These are phyloP conservation scores for Leucopsar rothschildi DNA, from an alignment of 2,113 vertebrate species.

Conservation along the genomic window DNA sequence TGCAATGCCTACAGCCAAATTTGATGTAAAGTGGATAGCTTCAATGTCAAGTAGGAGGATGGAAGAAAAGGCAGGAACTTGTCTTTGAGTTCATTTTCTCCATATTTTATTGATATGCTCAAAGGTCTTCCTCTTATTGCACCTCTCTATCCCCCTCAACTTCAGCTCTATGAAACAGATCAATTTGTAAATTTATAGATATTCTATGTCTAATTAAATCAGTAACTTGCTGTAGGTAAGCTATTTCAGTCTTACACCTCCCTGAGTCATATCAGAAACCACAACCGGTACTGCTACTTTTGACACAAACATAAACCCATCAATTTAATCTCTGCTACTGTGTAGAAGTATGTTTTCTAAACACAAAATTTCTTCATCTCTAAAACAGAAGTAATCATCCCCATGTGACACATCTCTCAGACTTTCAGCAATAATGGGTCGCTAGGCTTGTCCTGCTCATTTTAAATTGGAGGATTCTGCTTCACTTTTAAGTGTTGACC, in stretches of 20 bases:
- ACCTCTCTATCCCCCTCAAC: background rate
- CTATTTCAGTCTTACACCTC: background rate
- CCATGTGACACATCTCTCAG: background rate
- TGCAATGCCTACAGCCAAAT: background rate
- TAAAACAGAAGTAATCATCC: background rate
- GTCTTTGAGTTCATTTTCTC: background rate
- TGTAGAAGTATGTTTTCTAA: background rate
- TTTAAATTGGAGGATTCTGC: background rate
- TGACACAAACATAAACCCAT: background rate
- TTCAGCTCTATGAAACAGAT: background rate
- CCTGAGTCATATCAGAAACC: background rate
- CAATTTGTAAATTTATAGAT: background rate
- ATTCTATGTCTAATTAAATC: background rate
- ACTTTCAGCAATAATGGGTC: background rate
- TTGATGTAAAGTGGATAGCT: background rate
- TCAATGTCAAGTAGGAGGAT: background rate
- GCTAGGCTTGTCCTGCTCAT: background rate
- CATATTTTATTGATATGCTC: background rate
- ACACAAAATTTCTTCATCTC: background rate
- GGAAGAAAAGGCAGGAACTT: background rate
- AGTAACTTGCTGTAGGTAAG: background rate
- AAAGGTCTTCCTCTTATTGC: background rate
- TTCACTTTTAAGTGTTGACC: background rate
- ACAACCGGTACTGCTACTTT: background rate
- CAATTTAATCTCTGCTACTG: background rate